phyloP scores from a whole-genome alignment of 2,888 invertebrate species.

The Dexiosoma caninum region DNA sequence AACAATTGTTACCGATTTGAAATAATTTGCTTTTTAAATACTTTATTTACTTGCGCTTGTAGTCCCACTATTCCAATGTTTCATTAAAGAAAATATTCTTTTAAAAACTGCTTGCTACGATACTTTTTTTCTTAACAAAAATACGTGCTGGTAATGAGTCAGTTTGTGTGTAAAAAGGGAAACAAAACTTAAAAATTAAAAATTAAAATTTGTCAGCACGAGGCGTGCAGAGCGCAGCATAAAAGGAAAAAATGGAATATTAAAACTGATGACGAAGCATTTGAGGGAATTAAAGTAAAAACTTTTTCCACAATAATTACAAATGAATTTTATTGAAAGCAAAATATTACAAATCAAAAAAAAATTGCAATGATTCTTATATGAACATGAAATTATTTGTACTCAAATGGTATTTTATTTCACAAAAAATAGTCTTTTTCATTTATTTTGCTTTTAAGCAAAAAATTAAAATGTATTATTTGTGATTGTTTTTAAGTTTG shows the following conservation, averaged over 20 bases:
- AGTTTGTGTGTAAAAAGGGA: not conserved
- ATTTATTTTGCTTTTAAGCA: not conserved
- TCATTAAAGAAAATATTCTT: not conserved
- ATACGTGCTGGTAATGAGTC: constrained; percentile 6
- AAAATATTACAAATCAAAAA: not conserved
- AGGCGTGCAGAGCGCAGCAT: constrained; percentile 3
- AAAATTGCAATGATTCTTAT: not conserved
- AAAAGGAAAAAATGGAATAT: constrained; percentile 38
- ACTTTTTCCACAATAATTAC: constrained; percentile 33
- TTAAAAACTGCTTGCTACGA: not conserved
- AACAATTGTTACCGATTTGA: too few species aligned
- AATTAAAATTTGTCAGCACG: constrained; percentile 18
- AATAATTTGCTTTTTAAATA: too few species aligned
- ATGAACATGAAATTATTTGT: not conserved
- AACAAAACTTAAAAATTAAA: too few species aligned
- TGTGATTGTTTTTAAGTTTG: constrained; percentile 50
- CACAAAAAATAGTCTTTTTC: not conserved
- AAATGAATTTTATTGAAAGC: constrained; percentile 25
- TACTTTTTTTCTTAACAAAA: not conserved
- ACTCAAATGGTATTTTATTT: constrained; percentile 30
- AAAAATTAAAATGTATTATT: constrained; percentile 29
- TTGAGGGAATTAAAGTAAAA: constrained; percentile 56
- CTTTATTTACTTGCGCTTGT: too few species aligned
- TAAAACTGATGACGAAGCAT: constrained; percentile 59
- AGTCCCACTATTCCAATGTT: too few species aligned